A percentile compares a stretch with the other conserved stretches of the same genome.
Evolutionary conservation across 2,888 invertebrate genomes (phyloP).

Genomic region (Eurois occulta): DNA sequence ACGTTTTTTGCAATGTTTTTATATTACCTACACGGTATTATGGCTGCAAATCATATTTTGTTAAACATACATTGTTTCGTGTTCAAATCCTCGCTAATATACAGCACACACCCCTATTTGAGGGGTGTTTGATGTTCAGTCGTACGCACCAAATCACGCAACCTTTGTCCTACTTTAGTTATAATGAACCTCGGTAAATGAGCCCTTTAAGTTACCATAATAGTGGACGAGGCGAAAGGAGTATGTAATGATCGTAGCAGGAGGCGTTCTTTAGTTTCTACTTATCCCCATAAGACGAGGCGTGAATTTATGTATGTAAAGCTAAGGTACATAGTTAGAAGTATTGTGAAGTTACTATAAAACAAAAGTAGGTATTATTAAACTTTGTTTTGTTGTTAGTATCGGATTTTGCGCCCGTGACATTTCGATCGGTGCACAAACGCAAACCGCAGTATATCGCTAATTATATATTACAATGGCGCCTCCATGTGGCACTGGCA

Average conservation of each 20-base stretch:
- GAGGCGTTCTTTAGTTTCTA: not conserved
- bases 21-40: too few relatives aligned
- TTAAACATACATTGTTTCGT: too few relatives aligned
- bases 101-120: not conserved
- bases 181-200: conserved; percentile 31
- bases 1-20: too few relatives aligned
- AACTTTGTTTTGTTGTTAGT: not conserved
- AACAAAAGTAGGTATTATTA: not conserved
- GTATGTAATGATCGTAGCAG: not conserved
- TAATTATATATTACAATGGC: not conserved
- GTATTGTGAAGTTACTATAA: not conserved
- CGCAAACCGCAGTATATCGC: conserved; percentile 30
- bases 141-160: conserved; percentile 54
- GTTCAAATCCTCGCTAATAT: conserved; percentile 15
- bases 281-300: not conserved
- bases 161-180: conserved; percentile 44
- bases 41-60: too few relatives aligned
- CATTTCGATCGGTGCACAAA: conserved; percentile 37
- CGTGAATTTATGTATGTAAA: not conserved
- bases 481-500: not conserved
- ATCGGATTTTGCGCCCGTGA: conserved; percentile 43
- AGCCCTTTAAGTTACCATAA: conserved; percentile 4
- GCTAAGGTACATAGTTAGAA: not conserved
- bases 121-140: conserved; percentile 38
- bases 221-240: not conserved